Percentiles rank a stretch among this genome's conserved stretches.
These are phyloP conservation scores for Calosoma granatense DNA, from an alignment of 1,140 invertebrate genomes.

Conservation along the genomic window DNA sequence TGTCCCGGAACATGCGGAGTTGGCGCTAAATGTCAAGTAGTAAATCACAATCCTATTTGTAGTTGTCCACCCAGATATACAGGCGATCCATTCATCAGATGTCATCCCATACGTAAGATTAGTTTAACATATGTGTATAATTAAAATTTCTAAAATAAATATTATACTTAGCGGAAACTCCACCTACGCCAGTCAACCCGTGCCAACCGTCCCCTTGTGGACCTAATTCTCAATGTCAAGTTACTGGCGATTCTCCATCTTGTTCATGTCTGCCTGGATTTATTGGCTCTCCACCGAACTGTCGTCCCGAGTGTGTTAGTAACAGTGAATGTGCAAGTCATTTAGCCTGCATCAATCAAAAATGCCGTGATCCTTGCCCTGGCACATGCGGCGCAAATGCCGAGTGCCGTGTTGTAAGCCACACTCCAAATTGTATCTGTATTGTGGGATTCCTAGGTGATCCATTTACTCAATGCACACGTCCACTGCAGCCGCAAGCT, in stretches of 20 bases:
- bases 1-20: constrained; percentile 54
- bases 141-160: background rate
- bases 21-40: constrained; percentile 52
- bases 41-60: constrained; percentile 69
- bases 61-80: constrained; percentile 52
- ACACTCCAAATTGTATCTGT: constrained; percentile 72
- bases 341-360: constrained; percentile 71
- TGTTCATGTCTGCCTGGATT: constrained; percentile 73
- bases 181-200: constrained; percentile 38
- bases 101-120: constrained; percentile 31
- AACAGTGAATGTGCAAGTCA: constrained; percentile 65
- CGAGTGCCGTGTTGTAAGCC: constrained; percentile 70
- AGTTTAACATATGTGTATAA: constrained; percentile 9
- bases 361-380: constrained; percentile 73
- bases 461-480: constrained; percentile 52
- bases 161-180: background rate
- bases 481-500: constrained; percentile 24
- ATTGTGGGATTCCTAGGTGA: constrained; percentile 64
- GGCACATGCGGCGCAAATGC: constrained; percentile 72
- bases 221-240: constrained; percentile 66
- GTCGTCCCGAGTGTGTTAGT: constrained; percentile 69
- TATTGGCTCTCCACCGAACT: constrained; percentile 71
- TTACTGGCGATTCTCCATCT: constrained; percentile 63
- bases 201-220: constrained; percentile 79
- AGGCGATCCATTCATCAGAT: constrained; percentile 58